Percentiles rank a stretch among this genome's conserved stretches.
phyloP scores from a whole-genome alignment of 2,888 invertebrate genomes.

The Lepidochitona cinerea region DNA sequence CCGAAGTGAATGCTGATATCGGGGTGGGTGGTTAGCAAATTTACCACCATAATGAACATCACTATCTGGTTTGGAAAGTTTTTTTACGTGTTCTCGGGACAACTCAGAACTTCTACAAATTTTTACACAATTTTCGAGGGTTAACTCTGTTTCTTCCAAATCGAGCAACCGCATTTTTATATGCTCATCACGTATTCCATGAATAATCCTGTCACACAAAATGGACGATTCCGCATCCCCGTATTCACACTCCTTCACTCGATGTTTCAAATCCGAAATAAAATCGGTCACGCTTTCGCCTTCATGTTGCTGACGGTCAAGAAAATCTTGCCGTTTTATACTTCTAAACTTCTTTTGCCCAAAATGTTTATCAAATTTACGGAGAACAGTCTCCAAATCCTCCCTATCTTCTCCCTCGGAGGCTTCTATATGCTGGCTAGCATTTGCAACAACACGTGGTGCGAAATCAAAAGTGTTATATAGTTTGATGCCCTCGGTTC shows the following conservation, averaged over 20 bases:
- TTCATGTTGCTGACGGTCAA: not conserved
- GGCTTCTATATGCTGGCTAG: too few relatives aligned
- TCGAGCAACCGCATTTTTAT: not conserved
- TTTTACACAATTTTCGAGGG: not conserved
- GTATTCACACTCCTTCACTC: not conserved
- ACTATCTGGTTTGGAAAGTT: not conserved
- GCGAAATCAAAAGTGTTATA: too few relatives aligned
- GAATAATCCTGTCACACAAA: not conserved
- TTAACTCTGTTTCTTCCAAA: not conserved
- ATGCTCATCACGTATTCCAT: not conserved
- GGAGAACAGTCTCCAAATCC: too few relatives aligned
- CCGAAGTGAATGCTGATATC: not conserved
- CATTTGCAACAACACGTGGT: too few relatives aligned
- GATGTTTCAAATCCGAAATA: not conserved
- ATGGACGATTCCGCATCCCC: not conserved
- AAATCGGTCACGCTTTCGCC: not conserved
- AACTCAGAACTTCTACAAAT: not conserved
- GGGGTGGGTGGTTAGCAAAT: not conserved
- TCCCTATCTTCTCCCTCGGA: too few relatives aligned
- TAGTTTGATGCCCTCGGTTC: too few relatives aligned
- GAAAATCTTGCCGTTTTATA: slow-evolving; percentile 1
- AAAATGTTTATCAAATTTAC: too few relatives aligned
- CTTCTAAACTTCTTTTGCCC: too few relatives aligned
- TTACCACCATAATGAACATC: not conserved
- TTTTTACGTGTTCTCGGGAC: not conserved